Base-by-base conservation (phyloP, 2,888 invertebrate species). In the Ormyrus pomaceus region DNA sequence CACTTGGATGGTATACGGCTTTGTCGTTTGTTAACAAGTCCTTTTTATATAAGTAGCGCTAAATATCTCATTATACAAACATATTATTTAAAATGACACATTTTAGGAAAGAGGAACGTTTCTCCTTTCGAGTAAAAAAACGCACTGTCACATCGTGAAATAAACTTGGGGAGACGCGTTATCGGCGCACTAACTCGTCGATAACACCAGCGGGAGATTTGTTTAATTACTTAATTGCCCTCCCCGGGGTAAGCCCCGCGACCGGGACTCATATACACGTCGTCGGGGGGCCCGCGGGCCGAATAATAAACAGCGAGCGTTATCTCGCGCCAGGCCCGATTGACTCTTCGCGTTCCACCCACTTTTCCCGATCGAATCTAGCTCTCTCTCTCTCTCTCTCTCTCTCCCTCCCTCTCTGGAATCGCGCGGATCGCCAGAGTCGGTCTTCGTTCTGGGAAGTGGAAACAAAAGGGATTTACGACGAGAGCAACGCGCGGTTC, bases 151-250 rank as follows among this genome's bases (percentile, higher is more conserved):
- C 70, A 48, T 19, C 11, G 45, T 50, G 59, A 61, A 79, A 58
- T 55, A 64, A 48, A 19, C 45, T 8, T 13, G 53, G 11, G 70
- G 70, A 1, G 11, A 62, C 2, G 46, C 13, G 34, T 34, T 66
- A 13, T 69, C n/a, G 34, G 83, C 85, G 85, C 83, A 82, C 84
- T 82, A 77, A 83, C 83, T 86, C 87, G 87, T 89, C 86, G 86
- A 87, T 87, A 87, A 88, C 86, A 83, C 84, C 83, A 83, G 51
- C 61, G 5, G 48, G 87, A 87, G 86, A 87, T 88, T 89, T 88
- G 87, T 89, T 89, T 89, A 89, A 89, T 89, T 89, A 92, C 91
- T 91, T 90, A 92, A 92, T 92, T 92, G 92, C 92, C 91, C 92
- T 90, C 79, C 80, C 86, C 80, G 79, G 74, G 84, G 85, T 62